Evolutionary conservation across 2,888 invertebrate genomes (phyloP).

Genomic region (Hymenopus coronatus): DNA sequence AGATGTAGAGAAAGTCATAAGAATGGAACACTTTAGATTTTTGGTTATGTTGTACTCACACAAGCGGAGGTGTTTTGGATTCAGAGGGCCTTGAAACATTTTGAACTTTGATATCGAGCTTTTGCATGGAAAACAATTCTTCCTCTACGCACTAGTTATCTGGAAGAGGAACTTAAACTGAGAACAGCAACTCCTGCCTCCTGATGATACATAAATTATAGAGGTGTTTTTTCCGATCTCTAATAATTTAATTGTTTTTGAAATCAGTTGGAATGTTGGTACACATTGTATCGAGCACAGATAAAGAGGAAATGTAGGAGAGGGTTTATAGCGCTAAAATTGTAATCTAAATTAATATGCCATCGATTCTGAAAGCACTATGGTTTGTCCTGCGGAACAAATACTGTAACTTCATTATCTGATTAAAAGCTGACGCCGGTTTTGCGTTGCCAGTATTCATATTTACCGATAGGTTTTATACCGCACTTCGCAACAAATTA

Average conservation of each 20-base stretch:
- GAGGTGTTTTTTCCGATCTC: background rate
- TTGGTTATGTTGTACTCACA: too few species aligned
- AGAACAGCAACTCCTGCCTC: too few species aligned
- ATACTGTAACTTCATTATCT: background rate
- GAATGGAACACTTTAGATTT: too few species aligned
- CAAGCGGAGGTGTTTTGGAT: too few species aligned
- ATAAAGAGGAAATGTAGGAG: background rate
- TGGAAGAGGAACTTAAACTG: too few species aligned
- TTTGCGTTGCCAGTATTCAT: background rate
- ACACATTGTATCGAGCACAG: background rate
- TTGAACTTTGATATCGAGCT: too few species aligned
- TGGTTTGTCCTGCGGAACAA: background rate
- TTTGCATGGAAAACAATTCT: too few species aligned
- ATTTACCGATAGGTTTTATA: background rate
- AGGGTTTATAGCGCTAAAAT: background rate
- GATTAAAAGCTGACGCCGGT: background rate
- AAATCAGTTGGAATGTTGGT: background rate
- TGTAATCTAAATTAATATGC: background rate
- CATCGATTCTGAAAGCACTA: background rate
- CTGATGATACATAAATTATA: background rate
- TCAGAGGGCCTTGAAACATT: too few species aligned
- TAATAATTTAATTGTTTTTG: background rate
- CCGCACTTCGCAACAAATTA: background rate
- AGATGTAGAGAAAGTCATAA: too few species aligned
- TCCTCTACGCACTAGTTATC: too few species aligned